Evolutionary conservation across 1,140 invertebrate species (phyloP).

Genomic region (Trichoplusia ni): DNA sequence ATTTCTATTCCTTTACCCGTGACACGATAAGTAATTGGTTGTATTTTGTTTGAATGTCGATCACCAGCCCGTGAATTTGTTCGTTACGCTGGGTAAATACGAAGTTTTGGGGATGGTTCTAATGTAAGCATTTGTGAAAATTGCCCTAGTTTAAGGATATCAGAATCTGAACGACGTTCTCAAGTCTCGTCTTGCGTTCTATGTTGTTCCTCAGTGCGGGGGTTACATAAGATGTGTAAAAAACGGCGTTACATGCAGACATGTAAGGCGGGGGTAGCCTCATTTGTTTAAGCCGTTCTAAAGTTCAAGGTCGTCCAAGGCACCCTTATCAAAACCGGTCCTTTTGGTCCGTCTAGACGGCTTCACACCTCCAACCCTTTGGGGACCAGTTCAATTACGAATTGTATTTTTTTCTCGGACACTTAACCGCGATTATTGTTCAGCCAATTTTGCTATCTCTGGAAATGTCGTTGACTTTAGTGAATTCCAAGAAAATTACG

Average conservation of each 20-base stretch:
- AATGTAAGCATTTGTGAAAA: constrained; percentile 29
- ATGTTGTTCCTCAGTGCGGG: not conserved
- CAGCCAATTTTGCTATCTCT: not conserved
- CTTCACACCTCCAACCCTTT: constrained; percentile 74
- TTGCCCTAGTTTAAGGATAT: constrained; percentile 31
- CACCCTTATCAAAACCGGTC: constrained; percentile 73
- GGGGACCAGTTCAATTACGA: constrained; percentile 65
- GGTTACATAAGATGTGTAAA: constrained; percentile 27
- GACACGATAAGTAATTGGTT: constrained; percentile 53
- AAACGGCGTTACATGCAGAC: constrained; percentile 30
- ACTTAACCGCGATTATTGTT: constrained; percentile 24
- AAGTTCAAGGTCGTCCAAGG: constrained; percentile 74
- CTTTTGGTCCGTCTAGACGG: constrained; percentile 76
- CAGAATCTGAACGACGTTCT: constrained; percentile 1
- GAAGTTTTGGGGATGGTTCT: constrained; percentile 36
- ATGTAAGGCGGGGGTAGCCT: constrained; percentile 44
- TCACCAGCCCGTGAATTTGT: constrained; percentile 48
- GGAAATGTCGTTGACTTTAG: constrained; percentile 9
- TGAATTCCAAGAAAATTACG: constrained; percentile 5
- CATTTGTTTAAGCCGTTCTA: constrained; percentile 74
- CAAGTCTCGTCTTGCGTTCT: not conserved
- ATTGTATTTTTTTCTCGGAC: constrained; percentile 47
- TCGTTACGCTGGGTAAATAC: constrained; percentile 45
- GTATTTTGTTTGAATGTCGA: constrained; percentile 52
- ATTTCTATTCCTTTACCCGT: constrained; percentile 43